These are phyloP conservation scores for Poecilus cupreus DNA, from an alignment of 2,888 invertebrate genomes.

Conservation along the genomic window DNA sequence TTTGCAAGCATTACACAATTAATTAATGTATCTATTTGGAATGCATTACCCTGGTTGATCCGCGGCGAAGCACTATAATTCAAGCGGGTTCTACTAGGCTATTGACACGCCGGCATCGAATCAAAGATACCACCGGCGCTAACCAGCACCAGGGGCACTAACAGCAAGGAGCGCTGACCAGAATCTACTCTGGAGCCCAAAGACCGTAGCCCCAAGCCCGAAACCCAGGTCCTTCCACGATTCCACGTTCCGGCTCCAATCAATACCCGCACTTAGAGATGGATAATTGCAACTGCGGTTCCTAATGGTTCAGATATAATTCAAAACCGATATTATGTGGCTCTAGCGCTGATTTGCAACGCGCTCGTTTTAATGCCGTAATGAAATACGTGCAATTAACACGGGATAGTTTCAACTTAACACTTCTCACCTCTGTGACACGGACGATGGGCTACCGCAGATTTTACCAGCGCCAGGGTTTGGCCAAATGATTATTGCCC, in stretches of 20 bases:
- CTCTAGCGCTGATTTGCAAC: not conserved
- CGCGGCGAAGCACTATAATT: constrained; percentile 16
- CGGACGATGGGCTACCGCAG: not conserved
- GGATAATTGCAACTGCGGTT: constrained; percentile 35
- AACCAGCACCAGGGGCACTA: not conserved
- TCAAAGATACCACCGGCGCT: constrained; percentile 26
- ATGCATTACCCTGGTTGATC: constrained; percentile 41
- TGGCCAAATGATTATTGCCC: too few relatives aligned
- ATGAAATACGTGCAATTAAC: constrained; percentile 27
- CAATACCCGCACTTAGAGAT: constrained; percentile 13
- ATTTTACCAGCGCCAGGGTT: too few relatives aligned
- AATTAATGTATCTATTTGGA: constrained; percentile 43
- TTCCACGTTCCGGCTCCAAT: not conserved
- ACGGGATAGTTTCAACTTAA: not conserved
- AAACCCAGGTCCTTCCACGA: not conserved
- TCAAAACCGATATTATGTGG: constrained; percentile 20
- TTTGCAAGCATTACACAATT: constrained; percentile 22
- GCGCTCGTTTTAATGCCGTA: not conserved
- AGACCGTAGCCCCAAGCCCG: not conserved
- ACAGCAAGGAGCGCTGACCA: not conserved
- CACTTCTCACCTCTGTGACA: not conserved
- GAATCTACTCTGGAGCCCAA: too few relatives aligned
- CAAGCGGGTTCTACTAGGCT: constrained; percentile 17
- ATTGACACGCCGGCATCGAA: constrained; percentile 27
- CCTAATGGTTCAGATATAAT: constrained; percentile 34